Percentiles rank a stretch among this genome's conserved stretches.
Conservation (phyloP, 2,113 vertebrate genomes). For the Tonatia bakeri region DNA sequence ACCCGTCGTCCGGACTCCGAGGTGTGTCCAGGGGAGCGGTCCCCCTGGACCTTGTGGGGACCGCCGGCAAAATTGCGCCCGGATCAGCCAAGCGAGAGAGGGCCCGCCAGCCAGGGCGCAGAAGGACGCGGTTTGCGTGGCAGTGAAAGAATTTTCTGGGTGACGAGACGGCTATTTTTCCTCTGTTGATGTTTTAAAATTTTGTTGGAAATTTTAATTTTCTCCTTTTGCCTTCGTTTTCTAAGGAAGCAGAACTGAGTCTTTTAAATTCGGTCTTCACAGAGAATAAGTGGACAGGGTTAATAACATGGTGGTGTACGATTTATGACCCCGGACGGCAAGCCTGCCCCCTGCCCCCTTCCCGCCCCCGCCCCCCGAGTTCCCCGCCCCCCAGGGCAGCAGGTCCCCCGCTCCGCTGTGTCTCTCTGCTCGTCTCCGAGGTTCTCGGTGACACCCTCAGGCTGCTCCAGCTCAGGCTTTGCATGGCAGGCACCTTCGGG, state of each 20-base stretch:
- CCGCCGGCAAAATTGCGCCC: no score
- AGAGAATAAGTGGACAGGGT: not conserved
- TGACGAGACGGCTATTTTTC: not conserved
- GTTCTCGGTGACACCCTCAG: rapidly evolving
- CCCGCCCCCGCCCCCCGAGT: no score
- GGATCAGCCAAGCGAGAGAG: no score
- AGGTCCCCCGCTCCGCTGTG: no score
- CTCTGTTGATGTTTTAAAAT: not conserved
- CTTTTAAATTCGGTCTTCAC: not conserved
- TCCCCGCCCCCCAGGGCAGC: not conserved
- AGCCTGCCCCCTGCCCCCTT: no score
- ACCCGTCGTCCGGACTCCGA: no score
- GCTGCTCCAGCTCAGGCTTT: not conserved
- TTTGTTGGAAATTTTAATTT: not conserved
- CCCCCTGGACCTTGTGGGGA: no score
- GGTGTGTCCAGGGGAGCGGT: no score
- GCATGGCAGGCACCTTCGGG: not conserved
- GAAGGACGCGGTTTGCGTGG: not conserved
- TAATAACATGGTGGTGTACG: not conserved
- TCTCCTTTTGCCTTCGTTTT: not conserved
- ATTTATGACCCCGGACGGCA: rapidly evolving
- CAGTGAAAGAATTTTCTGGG: not conserved
- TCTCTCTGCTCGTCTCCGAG: not conserved
- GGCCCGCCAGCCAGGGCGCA: no score
- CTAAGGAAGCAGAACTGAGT: not conserved